These are phyloP conservation scores for Pogonocichla stellata DNA, from an alignment of 2,113 vertebrate genomes.

Conservation along the genomic window DNA sequence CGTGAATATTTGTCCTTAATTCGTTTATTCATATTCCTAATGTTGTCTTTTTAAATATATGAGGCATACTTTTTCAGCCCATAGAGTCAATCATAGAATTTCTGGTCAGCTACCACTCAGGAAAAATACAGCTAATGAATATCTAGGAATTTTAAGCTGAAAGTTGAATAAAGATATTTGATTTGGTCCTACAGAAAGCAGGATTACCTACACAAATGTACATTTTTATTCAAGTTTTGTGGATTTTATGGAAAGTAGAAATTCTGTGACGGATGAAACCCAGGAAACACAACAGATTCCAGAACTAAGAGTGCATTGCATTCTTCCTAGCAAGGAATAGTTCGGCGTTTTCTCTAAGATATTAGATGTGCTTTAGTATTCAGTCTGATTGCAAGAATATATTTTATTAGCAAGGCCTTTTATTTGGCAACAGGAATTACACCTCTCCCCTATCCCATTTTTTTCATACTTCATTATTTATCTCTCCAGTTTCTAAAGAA, in stretches of 20 bases:
- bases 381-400: neutral
- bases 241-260: neutral
- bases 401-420: neutral
- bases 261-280: neutral
- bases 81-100: neutral
- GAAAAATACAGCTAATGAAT: neutral
- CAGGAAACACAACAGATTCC: neutral
- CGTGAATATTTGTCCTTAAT: neutral
- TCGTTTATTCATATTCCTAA: neutral
- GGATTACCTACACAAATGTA: neutral
- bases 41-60: neutral
- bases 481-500: neutral
- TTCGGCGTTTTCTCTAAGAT: neutral
- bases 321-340: neutral
- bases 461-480: neutral
- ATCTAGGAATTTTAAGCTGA: neutral
- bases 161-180: neutral
- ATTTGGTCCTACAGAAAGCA: neutral
- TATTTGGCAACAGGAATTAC: neutral
- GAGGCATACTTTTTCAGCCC: neutral
- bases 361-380: neutral
- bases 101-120: neutral
- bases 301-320: neutral
- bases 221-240: neutral
- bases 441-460: accelerated